These are phyloP conservation scores for Pampus argenteus DNA, from an alignment of 2,797 vertebrate species.

Conservation along the genomic window DNA sequence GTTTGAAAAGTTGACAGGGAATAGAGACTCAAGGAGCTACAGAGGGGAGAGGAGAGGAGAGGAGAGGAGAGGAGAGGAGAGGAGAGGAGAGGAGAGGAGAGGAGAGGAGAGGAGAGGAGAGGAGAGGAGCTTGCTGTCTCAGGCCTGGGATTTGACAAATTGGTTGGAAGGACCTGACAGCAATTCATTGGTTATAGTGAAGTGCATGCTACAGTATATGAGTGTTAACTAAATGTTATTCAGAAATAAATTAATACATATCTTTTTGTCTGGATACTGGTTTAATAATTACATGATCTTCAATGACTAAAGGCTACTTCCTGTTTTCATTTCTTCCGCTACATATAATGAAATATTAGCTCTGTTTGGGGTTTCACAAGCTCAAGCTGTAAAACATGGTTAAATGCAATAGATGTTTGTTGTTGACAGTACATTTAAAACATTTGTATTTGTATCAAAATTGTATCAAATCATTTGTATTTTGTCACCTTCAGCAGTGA, in stretches of 20 bases:
- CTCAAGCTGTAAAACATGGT: too few relatives aligned
- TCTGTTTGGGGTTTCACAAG: too few relatives aligned
- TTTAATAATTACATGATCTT: background rate
- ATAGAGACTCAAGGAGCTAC: slow-evolving; percentile 27
- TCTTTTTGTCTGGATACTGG: too few relatives aligned
- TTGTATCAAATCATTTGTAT: too few relatives aligned
- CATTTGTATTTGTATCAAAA: too few relatives aligned
- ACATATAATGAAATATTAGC: too few relatives aligned
- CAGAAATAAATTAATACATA: too few relatives aligned
- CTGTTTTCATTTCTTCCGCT: background rate
- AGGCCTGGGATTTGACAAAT: slow-evolving; percentile 53
- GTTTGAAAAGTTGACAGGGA: slow-evolving; percentile 59
- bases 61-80: slow-evolving; percentile 17
- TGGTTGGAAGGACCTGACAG: slow-evolving; percentile 22
- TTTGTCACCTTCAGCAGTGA: background rate
- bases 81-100: slow-evolving; percentile 17
- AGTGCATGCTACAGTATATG: background rate
- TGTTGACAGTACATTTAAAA: too few relatives aligned
- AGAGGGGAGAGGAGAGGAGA: slow-evolving; percentile 17
- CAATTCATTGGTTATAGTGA: slow-evolving; percentile 22
- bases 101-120: slow-evolving; percentile 12
- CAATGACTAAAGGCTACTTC: background rate
- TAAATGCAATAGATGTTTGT: too few relatives aligned
- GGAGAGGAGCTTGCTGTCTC: slow-evolving; percentile 29
- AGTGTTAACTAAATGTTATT: too few relatives aligned